Evolutionary conservation across 2,888 invertebrate species (phyloP), one percentile per base, ranked within the genome.

Genomic region (Cinara cedri): DNA sequence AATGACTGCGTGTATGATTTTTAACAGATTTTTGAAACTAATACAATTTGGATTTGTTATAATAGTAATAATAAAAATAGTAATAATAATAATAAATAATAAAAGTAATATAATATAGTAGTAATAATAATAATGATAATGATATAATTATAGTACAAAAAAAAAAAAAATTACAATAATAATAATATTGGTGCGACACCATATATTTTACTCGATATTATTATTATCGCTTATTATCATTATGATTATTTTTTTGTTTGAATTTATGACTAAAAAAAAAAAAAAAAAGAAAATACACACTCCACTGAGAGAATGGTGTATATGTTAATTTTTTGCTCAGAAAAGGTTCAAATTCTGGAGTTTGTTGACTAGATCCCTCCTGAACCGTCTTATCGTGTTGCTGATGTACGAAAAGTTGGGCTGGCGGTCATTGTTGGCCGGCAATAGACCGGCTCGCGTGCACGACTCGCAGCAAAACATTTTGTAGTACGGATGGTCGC

Each of bases 401-500:
- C 60, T 46, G 13, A 60, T 57, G 14, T 51, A 46, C 4, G 49
- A 42, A 3, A 21, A 51, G 21, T 51, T 62, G 11, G 44, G 2
- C 10, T 46, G 42, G 49, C 10, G 54, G 19, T 26, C 46, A 3
- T 16, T 57, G n/a, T 13, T 49, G 21, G 13, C 84, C 21, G 89
- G 87, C 81, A 95, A 87, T 85, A 92, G 92, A 1, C 95, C 95
- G 0, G 95, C 94, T 85, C 93, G 88, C 81, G 95, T 93, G 86
- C 97, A 97, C 1, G 96, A 95, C 85, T 92, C 90, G 87, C 97
- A 98, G 87, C 97, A 98, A 90, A 96, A 96, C 86, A 89, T 90
- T 82, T 95, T 94, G 87, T 97, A 98, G 87, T 96, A 97, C 83
- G 89, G 89, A 87, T 97, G 95, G n/a, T 88, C 88, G 86, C 97